phyloP scores from a whole-genome alignment of 1,140 invertebrate genomes.

The Cydia fagiglandana region DNA sequence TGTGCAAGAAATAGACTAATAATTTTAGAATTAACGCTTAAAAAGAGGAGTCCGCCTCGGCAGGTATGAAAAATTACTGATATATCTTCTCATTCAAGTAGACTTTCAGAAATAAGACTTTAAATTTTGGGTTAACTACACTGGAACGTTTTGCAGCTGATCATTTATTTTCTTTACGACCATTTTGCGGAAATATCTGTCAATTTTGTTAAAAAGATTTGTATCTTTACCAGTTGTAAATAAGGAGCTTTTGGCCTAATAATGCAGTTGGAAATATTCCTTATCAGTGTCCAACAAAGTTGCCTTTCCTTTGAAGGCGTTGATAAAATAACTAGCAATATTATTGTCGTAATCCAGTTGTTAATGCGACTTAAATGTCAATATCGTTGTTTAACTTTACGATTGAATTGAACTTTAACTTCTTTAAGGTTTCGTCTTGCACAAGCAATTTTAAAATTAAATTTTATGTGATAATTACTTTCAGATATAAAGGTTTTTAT shows the following conservation, averaged over 20 bases:
- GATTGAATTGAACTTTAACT: slow-evolving; percentile 37
- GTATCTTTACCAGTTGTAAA: background rate
- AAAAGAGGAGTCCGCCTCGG: too few species aligned
- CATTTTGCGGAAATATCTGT: background rate
- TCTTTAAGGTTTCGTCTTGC: slow-evolving; percentile 6
- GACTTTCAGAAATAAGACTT: background rate
- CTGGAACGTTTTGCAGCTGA: background rate
- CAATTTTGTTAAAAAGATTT: background rate
- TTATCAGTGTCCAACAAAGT: background rate
- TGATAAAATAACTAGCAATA: background rate
- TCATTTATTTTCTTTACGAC: background rate
- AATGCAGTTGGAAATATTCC: background rate
- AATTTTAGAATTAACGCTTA: too few species aligned
- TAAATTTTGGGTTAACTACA: background rate
- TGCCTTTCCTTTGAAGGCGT: background rate
- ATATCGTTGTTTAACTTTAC: slow-evolving; percentile 37
- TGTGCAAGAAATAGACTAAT: too few species aligned
- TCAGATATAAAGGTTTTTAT: background rate
- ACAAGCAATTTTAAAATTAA: background rate
- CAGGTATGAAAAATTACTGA: background rate
- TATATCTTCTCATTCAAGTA: background rate
- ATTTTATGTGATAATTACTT: slow-evolving; percentile 6
- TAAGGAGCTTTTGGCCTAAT: background rate
- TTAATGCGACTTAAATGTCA: slow-evolving; percentile 37
- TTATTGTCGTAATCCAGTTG: slow-evolving; percentile 8